Evolutionary conservation across 2,888 invertebrate genomes (phyloP).

Genomic region (Fissipunctia ypsillon): DNA sequence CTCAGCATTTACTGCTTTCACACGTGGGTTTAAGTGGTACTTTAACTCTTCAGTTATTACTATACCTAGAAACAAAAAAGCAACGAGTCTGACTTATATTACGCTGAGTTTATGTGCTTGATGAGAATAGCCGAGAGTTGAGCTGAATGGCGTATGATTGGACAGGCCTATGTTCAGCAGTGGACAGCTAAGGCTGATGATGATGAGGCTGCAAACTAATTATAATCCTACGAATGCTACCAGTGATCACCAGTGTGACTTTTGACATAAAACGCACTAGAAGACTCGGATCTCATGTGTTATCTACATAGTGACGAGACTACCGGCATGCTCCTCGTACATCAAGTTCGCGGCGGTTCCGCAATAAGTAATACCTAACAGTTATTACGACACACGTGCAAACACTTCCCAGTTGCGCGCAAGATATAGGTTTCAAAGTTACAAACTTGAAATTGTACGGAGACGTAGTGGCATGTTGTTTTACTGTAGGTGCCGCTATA

Average conservation of each 20-base stretch:
- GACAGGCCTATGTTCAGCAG: background rate
- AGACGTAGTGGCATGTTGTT: conserved; percentile 24
- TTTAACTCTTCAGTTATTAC: conserved; percentile 30
- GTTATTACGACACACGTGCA: conserved; percentile 62
- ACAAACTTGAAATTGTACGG: conserved; percentile 49
- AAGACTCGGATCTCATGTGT: conserved; percentile 12
- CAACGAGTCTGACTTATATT: conserved; percentile 16
- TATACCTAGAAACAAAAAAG: conserved; percentile 44
- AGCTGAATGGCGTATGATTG: background rate
- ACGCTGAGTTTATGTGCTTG: conserved; percentile 2
- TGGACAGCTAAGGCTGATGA: background rate
- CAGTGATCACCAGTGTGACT: background rate
- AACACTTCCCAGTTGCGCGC: conserved; percentile 41
- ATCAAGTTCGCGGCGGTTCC: conserved; percentile 50
- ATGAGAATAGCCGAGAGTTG: background rate
- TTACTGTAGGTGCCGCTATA: conserved; percentile 19
- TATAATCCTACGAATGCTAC: background rate
- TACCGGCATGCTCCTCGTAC: conserved; percentile 42
- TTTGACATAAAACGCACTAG: background rate
- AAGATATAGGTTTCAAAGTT: conserved; percentile 55
- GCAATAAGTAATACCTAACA: conserved; percentile 61
- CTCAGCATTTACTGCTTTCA: conserved; percentile 49
- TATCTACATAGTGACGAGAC: conserved; percentile 41
- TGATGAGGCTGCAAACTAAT: conserved; percentile 5
- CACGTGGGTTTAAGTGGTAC: conserved; percentile 48